Evolutionary conservation across 2,888 invertebrate species (phyloP).

Genomic region (Aethes cnicana): DNA sequence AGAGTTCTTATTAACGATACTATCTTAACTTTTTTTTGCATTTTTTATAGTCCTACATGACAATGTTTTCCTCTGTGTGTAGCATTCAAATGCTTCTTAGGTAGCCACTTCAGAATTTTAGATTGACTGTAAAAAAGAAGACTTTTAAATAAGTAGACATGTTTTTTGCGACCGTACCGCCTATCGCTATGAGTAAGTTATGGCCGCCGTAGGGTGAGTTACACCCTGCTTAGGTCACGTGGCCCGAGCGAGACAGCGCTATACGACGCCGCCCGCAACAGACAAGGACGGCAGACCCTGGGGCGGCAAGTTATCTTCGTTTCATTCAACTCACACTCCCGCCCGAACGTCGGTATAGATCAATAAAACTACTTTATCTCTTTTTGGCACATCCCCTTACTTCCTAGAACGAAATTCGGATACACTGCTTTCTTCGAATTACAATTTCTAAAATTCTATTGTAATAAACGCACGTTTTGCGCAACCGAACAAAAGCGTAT

Average conservation of each 20-base stretch:
- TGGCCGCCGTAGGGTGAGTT: slow-evolving; percentile 82
- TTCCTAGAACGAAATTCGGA: slow-evolving; percentile 74
- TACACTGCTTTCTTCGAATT: slow-evolving; percentile 63
- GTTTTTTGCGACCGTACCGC: slow-evolving; percentile 79
- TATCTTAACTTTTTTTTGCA: too few species aligned
- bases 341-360: slow-evolving; percentile 82
- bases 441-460: slow-evolving; percentile 35
- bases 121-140: slow-evolving; percentile 46
- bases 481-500: slow-evolving; percentile 23
- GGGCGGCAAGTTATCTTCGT: slow-evolving; percentile 83
- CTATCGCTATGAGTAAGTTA: slow-evolving; percentile 83
- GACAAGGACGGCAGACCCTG: slow-evolving; percentile 66
- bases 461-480: slow-evolving; percentile 37
- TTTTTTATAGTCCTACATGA: too few species aligned
- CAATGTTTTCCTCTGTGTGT: too few species aligned
- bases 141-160: slow-evolving; percentile 62
- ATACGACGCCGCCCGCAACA: slow-evolving; percentile 49
- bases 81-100: too few species aligned
- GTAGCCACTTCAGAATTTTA: too few species aligned
- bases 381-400: slow-evolving; percentile 83
- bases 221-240: slow-evolving; percentile 83
- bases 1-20: too few species aligned
- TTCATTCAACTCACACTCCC: slow-evolving; percentile 82
- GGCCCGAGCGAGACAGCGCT: slow-evolving; percentile 66
- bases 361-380: slow-evolving; percentile 84